phyloP scores from a whole-genome alignment of 2,888 invertebrate genomes.

The Trachelus troglodyta region DNA sequence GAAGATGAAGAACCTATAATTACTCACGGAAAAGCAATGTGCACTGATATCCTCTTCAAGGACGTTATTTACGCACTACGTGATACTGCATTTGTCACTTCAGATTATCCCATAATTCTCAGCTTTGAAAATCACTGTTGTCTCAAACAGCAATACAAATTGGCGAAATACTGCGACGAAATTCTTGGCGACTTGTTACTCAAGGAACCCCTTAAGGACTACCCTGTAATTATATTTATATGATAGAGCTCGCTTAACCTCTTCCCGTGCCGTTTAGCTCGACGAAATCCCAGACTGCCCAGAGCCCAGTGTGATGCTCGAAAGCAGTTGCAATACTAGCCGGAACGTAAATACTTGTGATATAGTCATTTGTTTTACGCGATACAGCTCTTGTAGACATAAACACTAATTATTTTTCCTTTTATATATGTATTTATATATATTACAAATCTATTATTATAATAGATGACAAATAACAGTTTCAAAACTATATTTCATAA shows the following conservation, averaged over 20 bases:
- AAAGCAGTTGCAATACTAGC: too few relatives aligned
- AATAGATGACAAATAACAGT: too few relatives aligned
- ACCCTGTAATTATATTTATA: slow-evolving; percentile 66
- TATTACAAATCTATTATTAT: too few relatives aligned
- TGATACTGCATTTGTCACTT: slow-evolving; percentile 77
- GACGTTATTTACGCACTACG: slow-evolving; percentile 76
- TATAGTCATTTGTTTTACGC: too few relatives aligned
- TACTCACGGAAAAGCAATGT: slow-evolving; percentile 82
- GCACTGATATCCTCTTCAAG: slow-evolving; percentile 74
- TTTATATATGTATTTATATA: too few relatives aligned
- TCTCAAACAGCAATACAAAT: slow-evolving; percentile 74
- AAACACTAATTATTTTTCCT: too few relatives aligned
- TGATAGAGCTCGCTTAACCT: not conserved
- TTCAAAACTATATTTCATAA: too few relatives aligned
- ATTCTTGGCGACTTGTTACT: slow-evolving; percentile 76
- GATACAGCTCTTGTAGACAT: too few relatives aligned
- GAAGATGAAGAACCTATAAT: slow-evolving; percentile 79
- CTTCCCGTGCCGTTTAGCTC: too few relatives aligned
- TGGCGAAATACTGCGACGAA: slow-evolving; percentile 79
- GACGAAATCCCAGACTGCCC: too few relatives aligned
- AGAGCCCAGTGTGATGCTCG: too few relatives aligned
- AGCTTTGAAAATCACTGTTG: slow-evolving; percentile 81
- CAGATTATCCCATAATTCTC: slow-evolving; percentile 76
- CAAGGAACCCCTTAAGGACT: slow-evolving; percentile 71
- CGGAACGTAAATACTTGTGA: too few relatives aligned